phyloP scores from a whole-genome alignment of 2,113 vertebrate genomes.

The Sander vitreus region DNA sequence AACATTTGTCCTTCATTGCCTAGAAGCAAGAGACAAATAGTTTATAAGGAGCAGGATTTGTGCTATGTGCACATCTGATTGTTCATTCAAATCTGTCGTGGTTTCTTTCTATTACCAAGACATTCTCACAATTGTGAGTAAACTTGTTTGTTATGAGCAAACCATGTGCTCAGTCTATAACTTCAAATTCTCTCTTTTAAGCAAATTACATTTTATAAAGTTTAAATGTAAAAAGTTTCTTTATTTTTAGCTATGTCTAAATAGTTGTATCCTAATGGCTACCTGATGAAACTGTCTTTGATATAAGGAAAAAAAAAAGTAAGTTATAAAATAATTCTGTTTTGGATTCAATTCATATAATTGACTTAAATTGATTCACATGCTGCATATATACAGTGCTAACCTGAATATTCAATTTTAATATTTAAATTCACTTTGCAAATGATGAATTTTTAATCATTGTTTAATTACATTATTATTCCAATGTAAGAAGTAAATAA shows the following conservation, averaged over 20 bases:
- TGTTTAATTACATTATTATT: constrained; percentile 14
- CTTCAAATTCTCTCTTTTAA: neutral
- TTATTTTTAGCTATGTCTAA: neutral
- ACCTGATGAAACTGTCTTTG: neutral
- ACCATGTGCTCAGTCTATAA: neutral
- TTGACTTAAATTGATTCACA: neutral
- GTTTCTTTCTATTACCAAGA: neutral
- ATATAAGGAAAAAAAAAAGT: neutral
- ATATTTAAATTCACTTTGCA: neutral
- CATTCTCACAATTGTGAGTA: neutral
- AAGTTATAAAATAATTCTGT: neutral
- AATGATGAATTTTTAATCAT: neutral
- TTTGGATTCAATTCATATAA: neutral
- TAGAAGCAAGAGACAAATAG: neutral
- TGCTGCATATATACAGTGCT: neutral
- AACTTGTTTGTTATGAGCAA: constrained; percentile 12
- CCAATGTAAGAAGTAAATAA: neutral
- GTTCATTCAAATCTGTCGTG: neutral
- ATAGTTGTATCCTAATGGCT: neutral
- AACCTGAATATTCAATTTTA: neutral
- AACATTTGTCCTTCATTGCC: constrained; percentile 9
- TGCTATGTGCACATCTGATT: constrained; percentile 6
- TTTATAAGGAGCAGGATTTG: neutral
- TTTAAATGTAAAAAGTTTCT: no score
- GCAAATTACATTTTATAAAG: neutral